Conservation (phyloP, 2,113 vertebrate species). For the Brienomyrus longianalis region DNA sequence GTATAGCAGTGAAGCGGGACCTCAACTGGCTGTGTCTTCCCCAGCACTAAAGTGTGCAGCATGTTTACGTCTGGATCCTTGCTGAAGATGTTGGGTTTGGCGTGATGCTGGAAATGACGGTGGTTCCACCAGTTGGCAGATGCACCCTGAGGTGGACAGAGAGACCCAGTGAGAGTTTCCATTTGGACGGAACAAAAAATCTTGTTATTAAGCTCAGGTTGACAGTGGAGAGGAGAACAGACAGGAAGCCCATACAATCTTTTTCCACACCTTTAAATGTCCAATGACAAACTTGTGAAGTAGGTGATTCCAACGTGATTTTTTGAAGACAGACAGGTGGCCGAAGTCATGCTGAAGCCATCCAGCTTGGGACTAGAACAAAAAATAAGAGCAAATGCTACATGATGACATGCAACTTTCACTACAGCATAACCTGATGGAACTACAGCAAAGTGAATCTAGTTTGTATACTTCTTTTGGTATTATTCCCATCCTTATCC, state of each 20-base stretch:
- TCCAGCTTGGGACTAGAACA: constrained; percentile 74
- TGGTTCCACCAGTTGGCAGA: constrained; percentile 98
- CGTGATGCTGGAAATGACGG: constrained; percentile 90
- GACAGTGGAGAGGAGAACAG: neutral
- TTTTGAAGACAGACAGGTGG: constrained; percentile 88
- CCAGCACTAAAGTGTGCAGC: constrained; percentile 79
- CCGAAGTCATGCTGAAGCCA: constrained; percentile 97
- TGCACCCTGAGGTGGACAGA: constrained; percentile 65
- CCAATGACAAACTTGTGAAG: constrained; percentile 86
- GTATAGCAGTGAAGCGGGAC: constrained; percentile 38
- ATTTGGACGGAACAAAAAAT: neutral
- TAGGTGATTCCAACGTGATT: constrained; percentile 79
- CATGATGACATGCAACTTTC: neutral
- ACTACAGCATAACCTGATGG: neutral
- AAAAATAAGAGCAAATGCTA: neutral
- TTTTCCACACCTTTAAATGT: constrained; percentile 73
- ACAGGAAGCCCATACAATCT: neutral
- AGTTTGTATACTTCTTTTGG: neutral
- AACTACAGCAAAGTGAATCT: neutral
- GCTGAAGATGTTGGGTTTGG: constrained; percentile 83
- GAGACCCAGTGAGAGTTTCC: neutral
- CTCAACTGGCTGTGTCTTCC: constrained; percentile 79
- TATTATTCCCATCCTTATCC: neutral
- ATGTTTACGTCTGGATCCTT: constrained; percentile 94
- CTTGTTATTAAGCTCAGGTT: neutral